These are phyloP conservation scores for Nesometra sesokonis DNA, from an alignment of 35 echinoderm and acorn worm genomes.

Conservation along the genomic window DNA sequence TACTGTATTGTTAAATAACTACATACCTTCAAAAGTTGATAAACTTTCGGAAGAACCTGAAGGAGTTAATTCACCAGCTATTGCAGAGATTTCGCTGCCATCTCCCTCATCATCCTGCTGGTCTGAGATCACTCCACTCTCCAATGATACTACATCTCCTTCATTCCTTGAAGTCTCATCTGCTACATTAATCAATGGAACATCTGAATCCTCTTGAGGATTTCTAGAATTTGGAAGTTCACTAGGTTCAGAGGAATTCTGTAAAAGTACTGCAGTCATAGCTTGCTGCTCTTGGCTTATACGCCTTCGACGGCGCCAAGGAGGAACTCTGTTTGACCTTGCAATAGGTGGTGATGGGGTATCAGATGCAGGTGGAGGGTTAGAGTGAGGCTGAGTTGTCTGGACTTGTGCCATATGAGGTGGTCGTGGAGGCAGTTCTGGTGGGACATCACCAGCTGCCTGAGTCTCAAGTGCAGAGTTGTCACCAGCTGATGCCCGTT, in stretches of 20 bases:
- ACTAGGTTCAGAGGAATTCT: not conserved
- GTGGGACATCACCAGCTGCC: not conserved
- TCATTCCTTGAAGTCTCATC: not conserved
- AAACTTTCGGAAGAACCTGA: not conserved
- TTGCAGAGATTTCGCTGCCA: not conserved
- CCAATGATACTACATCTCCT: not conserved
- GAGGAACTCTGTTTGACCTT: not conserved
- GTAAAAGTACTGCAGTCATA: not conserved
- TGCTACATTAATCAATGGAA: not conserved
- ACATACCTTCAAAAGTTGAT: not conserved
- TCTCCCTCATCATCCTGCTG: not conserved
- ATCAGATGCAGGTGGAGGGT: too few species aligned
- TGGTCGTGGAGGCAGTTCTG: not conserved
- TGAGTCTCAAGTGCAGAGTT: not conserved
- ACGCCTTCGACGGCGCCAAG: not conserved
- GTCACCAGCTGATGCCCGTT: not conserved
- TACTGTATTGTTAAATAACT: too few species aligned
- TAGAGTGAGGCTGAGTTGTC: not conserved
- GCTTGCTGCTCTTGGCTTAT: not conserved
- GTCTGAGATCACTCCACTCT: not conserved
- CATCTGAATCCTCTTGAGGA: too few species aligned
- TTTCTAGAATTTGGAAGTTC: not conserved
- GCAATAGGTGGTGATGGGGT: not conserved
- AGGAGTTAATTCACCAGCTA: not conserved
- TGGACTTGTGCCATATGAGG: not conserved